Base-by-base conservation (phyloP, 2,888 invertebrate genomes). In the Drosophila subquinaria region DNA sequence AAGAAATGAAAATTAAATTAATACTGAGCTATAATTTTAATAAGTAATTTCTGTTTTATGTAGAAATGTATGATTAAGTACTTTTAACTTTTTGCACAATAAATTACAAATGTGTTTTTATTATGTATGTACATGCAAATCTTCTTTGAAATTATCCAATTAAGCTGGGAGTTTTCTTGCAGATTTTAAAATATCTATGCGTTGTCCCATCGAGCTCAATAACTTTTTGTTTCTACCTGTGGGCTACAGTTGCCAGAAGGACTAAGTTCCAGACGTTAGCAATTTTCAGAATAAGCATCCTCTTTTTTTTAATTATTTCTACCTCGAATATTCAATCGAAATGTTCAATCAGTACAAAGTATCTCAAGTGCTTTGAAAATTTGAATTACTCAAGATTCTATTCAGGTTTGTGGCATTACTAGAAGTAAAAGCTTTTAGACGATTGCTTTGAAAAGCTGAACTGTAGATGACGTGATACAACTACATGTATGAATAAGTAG, bases 21-120 rank as follows among this genome's bases (percentile, higher is more conserved):
- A 73, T 61, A 73, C 50, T 71, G 76, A 75, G 70, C 69, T 81
- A 73, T 83, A 81, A 73, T 81, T 83, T 82, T 75, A 59, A 77
- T 73, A 80, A 75, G 73, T 73, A 71, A 81, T 73, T 83, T 84
- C 77, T 81, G 79, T 76, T 74, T 79, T 84, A 84, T 80, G 73
- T 84, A 84, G 77, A 82, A 76, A 48, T 80, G 62, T 86, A 84
- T 84, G 45, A 67, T 82, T 87, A 85, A 87, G 87, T 85, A 85
- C 62, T 82, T 84, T 84, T 82, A 84, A 82, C 78, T 48, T 78
- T 79, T 84, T 84, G 84, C 84, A 85, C 84, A 85, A 87, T 87
- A 78, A 82, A 84, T 55, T 76, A 73, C 72, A 87, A 77, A 71
- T 73, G 79, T 84, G 87, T 87, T 83, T 82, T 86, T 76, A 86